These are phyloP conservation scores for Macaria notata DNA, from an alignment of 2,888 invertebrate genomes.

Conservation along the genomic window DNA sequence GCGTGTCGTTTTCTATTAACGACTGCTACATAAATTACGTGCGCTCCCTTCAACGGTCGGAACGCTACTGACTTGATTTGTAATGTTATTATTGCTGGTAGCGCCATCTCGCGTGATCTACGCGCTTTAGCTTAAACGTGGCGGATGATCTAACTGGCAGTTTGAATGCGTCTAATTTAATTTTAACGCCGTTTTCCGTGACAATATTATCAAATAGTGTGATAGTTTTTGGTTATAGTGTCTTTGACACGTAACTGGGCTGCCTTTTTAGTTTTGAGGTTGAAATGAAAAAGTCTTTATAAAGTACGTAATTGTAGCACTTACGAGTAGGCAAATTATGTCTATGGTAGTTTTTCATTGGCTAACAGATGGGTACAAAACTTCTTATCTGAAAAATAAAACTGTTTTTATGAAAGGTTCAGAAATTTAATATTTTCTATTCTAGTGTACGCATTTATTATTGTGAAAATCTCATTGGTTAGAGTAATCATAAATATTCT, in stretches of 20 bases:
- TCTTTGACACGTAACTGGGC: not conserved
- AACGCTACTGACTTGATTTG: conserved; percentile 24
- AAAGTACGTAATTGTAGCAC: no score
- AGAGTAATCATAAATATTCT: no score
- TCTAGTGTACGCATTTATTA: no score
- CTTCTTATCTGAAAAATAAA: no score
- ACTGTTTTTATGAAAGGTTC: no score
- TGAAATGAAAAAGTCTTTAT: no score
- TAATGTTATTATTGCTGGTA: conserved; percentile 13
- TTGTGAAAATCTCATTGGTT: no score
- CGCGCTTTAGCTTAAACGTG: conserved; percentile 13
- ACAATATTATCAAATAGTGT: conserved; percentile 19
- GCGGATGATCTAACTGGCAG: conserved; percentile 17
- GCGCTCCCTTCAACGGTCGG: conserved; percentile 11
- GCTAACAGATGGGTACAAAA: no score
- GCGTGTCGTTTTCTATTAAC: conserved; percentile 16
- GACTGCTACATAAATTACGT: conserved; percentile 14
- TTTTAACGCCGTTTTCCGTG: conserved; percentile 20
- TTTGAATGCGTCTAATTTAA: conserved; percentile 16
- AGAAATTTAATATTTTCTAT: no score
- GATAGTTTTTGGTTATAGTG: conserved; percentile 7
- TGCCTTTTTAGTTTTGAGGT: no score
- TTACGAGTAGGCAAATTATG: no score
- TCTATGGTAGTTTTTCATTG: no score
- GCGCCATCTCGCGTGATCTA: conserved; percentile 26